Evolutionary conservation across 23 tunicate species (phyloP).

Genomic region (Pegea sp.): DNA sequence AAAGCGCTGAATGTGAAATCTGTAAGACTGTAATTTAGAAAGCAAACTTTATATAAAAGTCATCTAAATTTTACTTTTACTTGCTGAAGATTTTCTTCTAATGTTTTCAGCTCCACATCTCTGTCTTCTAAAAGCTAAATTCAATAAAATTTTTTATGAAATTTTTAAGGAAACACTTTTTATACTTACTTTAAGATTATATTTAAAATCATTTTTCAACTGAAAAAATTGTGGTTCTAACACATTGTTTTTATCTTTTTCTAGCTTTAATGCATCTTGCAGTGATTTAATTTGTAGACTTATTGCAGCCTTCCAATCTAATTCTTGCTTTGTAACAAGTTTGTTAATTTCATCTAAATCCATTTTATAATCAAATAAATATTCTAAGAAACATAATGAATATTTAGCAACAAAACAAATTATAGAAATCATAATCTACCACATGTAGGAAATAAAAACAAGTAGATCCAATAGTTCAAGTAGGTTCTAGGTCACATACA

Average conservation of each 20-base stretch:
- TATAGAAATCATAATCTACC: too few relatives aligned
- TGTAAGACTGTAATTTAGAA: neutral
- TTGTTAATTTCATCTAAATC: slow-evolving; percentile 30
- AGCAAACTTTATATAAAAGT: neutral
- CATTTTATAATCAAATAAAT: too few relatives aligned
- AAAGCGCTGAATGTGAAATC: slow-evolving; percentile 18
- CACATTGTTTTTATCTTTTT: slow-evolving; percentile 8
- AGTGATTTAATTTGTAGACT: slow-evolving; percentile 28
- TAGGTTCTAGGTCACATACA: too few relatives aligned
- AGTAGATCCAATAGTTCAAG: too few relatives aligned
- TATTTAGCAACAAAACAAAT: too few relatives aligned
- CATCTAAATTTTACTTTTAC: slow-evolving; percentile 15
- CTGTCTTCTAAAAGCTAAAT: slow-evolving; percentile 37
- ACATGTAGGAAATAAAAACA: too few relatives aligned
- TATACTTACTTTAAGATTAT: slow-evolving; percentile 9
- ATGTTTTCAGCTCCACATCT: slow-evolving; percentile 27
- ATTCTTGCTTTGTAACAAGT: slow-evolving; percentile 27
- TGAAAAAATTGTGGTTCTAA: slow-evolving; percentile 10
- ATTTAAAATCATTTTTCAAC: slow-evolving; percentile 35
- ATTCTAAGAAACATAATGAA: too few relatives aligned
- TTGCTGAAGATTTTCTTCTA: slow-evolving; percentile 11
- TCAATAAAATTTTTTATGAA: neutral
- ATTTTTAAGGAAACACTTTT: neutral
- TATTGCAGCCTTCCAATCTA: slow-evolving; percentile 41
- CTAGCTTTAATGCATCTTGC: slow-evolving; percentile 12